Base-by-base conservation (phyloP, 2,888 invertebrate genomes). In the Linyphia triangularis region DNA sequence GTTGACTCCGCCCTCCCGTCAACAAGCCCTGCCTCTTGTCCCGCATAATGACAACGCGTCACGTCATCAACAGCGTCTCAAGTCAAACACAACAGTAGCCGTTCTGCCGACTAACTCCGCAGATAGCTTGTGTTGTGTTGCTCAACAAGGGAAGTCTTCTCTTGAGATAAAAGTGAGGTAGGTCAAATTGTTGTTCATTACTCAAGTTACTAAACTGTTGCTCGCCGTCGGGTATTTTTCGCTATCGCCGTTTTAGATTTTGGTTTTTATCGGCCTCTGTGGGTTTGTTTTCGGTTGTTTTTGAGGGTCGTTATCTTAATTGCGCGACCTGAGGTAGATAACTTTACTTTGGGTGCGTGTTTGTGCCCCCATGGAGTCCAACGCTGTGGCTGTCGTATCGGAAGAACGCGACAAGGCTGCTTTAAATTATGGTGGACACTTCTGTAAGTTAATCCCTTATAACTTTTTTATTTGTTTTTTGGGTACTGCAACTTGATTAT, bases 141-240 rank as follows among this genome's bases (percentile, higher is more conserved):
- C n/a, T n/a, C n/a, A n/a, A n/a, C 16, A 22, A n/a, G 30, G 37
- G 24, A 10, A 37, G 61, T 77, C 63, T 40, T 28, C 65, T 63
- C 51, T 16, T 16, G 59, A 37, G 69, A 51, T 16, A 67, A 79
- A 40, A 67, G 26, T n/a, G 26, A 84, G 83, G 83, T 84, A 84
- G 84, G 84, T 77, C 75, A 84, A 37, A 67, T 37, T 24, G 37
- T 67, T 67, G 24, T 72, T 77, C 84, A 69, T 77, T 57, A 51
- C 73, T 73, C 73, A 63, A 33, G 26, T 77, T 40, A 69, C 75
- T 84, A 84, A 84, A 84, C 84, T 84, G 84, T 84, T 84, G 84
- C 84, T 69, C 37, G 84, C 84, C 84, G 59, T 10, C 6, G 77
- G 84, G 67, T 75, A 28, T 59, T 75, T 67, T 73, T 43, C 26